Evolutionary conservation across 2,888 invertebrate species (phyloP), one percentile per base, ranked within the genome.

Genomic region (Ramazzottius varieornatus): DNA sequence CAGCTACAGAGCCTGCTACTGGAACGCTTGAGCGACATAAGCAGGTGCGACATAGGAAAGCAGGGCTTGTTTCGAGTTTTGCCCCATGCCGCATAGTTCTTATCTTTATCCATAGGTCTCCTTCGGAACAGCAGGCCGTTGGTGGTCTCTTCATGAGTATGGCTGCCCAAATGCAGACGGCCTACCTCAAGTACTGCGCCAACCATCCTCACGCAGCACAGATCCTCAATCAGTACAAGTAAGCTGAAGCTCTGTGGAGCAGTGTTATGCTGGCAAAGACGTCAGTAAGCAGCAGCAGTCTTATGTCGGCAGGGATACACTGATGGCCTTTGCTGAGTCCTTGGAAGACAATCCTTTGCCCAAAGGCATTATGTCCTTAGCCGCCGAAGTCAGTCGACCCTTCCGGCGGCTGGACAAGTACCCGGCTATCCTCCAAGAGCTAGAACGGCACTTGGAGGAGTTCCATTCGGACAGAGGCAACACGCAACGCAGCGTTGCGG

Each of bases 401-500:
- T 94, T 98, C 77, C 83, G 94, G 54, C 82, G 94, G 63, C 79
- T 96, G 67, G 92, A 93, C 72, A 92, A 91, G 76, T 98, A 96
- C 78, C 86, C 91, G 1, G 75, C 73, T 66, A 71, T 79, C 83
- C 79, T 96, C 65, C 92, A 94, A 75, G 96, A 98, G 75, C 78
- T 96, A 68, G 93, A 94, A 71, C 80, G 94, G 67, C 93, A 94
- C 74, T 86, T 94, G 66, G 92, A 92, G 78, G 92, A 92, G 75
- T 86, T 85, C 69, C 93, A 98, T 77, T 83, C 86, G 0, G 98
- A 98, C 76, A 81, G 94, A 69, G 96, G 96, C 0, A 94, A 98
- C 74, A 89, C 93, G 0, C 94, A 96, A 76, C 82, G 96, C 69
- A 91, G 94, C 63, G 86, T 91, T 68, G 84, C 85, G 70, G 88